Conservation (phyloP, 2,888 invertebrate species). For the Spisula solida region DNA sequence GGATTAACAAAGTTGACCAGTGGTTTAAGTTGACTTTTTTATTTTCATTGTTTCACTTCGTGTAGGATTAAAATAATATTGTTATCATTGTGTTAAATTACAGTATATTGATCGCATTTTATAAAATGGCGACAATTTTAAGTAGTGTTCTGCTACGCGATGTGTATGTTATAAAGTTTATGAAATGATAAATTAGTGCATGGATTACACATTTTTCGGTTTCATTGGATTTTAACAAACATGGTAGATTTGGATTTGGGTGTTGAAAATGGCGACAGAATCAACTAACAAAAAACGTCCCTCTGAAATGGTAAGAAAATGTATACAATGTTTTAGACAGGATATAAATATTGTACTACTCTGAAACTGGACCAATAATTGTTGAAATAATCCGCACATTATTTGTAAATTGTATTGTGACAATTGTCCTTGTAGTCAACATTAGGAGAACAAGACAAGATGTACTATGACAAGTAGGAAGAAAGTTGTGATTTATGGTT, state of each 20-base stretch:
- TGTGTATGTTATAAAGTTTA: slow-evolving; percentile 17
- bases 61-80: background rate
- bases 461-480: too few relatives aligned
- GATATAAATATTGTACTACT: too few relatives aligned
- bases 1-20: slow-evolving; percentile 41
- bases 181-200: slow-evolving; percentile 26
- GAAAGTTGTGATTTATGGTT: too few relatives aligned
- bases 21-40: slow-evolving; percentile 22
- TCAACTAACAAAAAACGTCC: slow-evolving; percentile 43
- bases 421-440: background rate
- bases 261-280: slow-evolving; percentile 35
- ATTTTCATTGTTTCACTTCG: background rate
- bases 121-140: slow-evolving; percentile 27
- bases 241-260: slow-evolving; percentile 26
- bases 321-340: background rate
- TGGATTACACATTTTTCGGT: slow-evolving; percentile 21
- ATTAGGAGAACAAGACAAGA: too few relatives aligned
- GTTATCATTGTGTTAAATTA: background rate
- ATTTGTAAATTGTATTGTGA: background rate
- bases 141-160: background rate
- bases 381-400: background rate
- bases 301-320: slow-evolving; percentile 31
- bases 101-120: slow-evolving; percentile 2
- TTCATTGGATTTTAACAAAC: slow-evolving; percentile 39
- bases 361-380: too few relatives aligned